Conservation (phyloP, 2,113 vertebrate genomes). For the Phoxinus phoxinus region DNA sequence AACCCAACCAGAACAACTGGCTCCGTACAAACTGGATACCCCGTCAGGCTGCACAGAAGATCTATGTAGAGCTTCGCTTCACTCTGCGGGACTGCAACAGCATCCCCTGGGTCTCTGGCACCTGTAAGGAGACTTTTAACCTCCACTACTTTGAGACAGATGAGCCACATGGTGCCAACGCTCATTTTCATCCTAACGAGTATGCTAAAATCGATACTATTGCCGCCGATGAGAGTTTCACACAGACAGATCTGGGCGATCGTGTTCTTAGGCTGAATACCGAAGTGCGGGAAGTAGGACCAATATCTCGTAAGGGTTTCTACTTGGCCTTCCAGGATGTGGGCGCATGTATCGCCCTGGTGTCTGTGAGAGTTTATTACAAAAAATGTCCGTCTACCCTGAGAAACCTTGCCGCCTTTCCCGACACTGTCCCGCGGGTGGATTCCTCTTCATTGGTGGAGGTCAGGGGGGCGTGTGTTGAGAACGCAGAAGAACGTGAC, state of each 20-base stretch:
- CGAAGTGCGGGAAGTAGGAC: conserved; percentile 90
- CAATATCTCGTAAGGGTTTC: conserved; percentile 90
- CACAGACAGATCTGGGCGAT: conserved; percentile 96
- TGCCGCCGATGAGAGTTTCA: conserved; percentile 97
- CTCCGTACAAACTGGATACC: conserved; percentile 94
- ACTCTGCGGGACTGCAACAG: conserved; percentile 98
- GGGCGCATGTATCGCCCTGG: conserved; percentile 93
- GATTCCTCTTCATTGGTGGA: conserved; percentile 97
- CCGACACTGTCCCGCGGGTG: conserved; percentile 92
- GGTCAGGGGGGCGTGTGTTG: conserved; percentile 92
- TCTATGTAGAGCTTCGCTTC: conserved; percentile 96
- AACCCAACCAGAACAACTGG: conserved; percentile 99
- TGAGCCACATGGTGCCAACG: conserved; percentile 80
- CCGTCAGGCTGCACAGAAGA: conserved; percentile 92
- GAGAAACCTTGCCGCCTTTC: conserved; percentile 91
- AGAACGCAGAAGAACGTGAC: conserved; percentile 93
- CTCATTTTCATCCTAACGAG: conserved; percentile 83
- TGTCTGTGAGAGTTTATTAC: conserved; percentile 94
- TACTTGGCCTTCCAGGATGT: conserved; percentile 98
- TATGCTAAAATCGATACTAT: conserved; percentile 97
- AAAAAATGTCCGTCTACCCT: conserved; percentile 95
- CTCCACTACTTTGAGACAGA: conserved; percentile 93
- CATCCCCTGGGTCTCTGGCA: conserved; percentile 96
- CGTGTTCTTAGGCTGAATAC: conserved; percentile 98
- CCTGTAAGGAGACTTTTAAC: conserved; percentile 99